Base-by-base conservation (phyloP, 2,113 vertebrate genomes). In the Rhizomys pruinosus region DNA sequence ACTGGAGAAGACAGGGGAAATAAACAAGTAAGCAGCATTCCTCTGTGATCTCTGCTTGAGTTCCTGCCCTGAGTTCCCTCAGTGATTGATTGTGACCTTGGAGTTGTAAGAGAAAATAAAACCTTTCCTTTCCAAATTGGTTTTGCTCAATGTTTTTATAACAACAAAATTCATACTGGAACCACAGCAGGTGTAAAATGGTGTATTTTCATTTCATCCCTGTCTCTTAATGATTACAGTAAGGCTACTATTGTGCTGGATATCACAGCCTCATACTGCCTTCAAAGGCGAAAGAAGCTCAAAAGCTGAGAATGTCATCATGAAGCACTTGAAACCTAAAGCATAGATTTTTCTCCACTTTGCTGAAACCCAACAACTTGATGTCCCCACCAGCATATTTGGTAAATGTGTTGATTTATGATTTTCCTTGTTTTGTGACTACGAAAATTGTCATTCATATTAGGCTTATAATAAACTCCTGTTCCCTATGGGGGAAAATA, bases 261-360 rank as follows among this genome's bases (percentile, higher is more conserved):
- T n/a, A 64, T 71, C 57, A 17, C 0, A 42, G 19, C 16, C 32
- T 42, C 34, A 63, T 4, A 2, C 9, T 34, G 9, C 34, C 82
- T 90, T 95, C 37, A 47, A 92, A 92, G 32, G 39, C 39, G 27
- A 44, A 63, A 95, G 59, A 63, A 34, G 16, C 34, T 15, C 22
- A 52, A 42, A 52, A 16, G 7, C 42, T 7, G n/a, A 68, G 42
- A 16, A 52, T n/a, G 64, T 42, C 3, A 3, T 68, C 6, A 15
- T 11, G 52, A 68, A 25, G 7, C 42, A 52, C 22, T 68, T 22
- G 32, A n/a, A 68, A 84, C 19, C 42, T 8, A 25, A n/a, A 84
- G 66, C 22, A 25, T 1, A 52, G 63, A 52, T n/a, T n/a, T 52
- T 69, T 47, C 63, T 68, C 44, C 20, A 68, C 20, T 84, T 84